Conservation (phyloP, 1,140 invertebrate genomes). For the Pogonomyrmex californicus region DNA sequence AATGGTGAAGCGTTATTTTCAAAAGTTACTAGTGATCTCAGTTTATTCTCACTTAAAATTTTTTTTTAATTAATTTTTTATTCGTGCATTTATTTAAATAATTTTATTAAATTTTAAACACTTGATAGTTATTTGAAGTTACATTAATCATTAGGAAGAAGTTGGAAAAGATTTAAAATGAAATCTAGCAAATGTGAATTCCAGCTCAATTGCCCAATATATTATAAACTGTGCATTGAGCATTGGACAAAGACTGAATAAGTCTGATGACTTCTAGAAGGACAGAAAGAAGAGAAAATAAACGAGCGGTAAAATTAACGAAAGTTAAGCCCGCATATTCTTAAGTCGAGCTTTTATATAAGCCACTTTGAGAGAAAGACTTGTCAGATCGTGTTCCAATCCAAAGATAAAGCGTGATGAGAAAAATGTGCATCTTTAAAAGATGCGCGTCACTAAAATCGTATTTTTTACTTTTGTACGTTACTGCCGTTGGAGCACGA, state of each 20-base stretch:
- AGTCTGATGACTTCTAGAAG: slow-evolving; percentile 68
- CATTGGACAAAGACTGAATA: slow-evolving; percentile 73
- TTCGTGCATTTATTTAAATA: slow-evolving; percentile 21
- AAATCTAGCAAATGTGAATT: slow-evolving; percentile 61
- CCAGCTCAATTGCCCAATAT: slow-evolving; percentile 62
- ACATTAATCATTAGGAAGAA: slow-evolving; percentile 4
- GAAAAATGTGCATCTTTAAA: slow-evolving; percentile 2
- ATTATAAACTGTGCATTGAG: slow-evolving; percentile 38
- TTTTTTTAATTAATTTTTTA: not conserved
- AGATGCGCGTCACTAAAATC: slow-evolving; percentile 24
- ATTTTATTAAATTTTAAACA: not conserved
- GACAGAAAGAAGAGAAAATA: slow-evolving; percentile 3
- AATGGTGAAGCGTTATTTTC: not conserved
- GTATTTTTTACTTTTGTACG: slow-evolving; percentile 77
- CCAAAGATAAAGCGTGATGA: slow-evolving; percentile 43
- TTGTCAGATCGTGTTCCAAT: slow-evolving; percentile 70
- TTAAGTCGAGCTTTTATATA: slow-evolving; percentile 72
- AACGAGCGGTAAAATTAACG: slow-evolving; percentile 44
- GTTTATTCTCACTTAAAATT: not conserved
- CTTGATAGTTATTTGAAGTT: slow-evolving; percentile 17
- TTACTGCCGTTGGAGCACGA: slow-evolving; percentile 69
- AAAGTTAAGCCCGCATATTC: slow-evolving; percentile 60
- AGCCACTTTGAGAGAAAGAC: slow-evolving; percentile 60
- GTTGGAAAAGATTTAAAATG: slow-evolving; percentile 14
- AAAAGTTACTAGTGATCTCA: slow-evolving; percentile 13